A percentile compares a stretch with the other conserved stretches of the same genome.
Evolutionary conservation across 2,888 invertebrate genomes (phyloP).

Genomic region (Caenorhabditis macrosperma): DNA sequence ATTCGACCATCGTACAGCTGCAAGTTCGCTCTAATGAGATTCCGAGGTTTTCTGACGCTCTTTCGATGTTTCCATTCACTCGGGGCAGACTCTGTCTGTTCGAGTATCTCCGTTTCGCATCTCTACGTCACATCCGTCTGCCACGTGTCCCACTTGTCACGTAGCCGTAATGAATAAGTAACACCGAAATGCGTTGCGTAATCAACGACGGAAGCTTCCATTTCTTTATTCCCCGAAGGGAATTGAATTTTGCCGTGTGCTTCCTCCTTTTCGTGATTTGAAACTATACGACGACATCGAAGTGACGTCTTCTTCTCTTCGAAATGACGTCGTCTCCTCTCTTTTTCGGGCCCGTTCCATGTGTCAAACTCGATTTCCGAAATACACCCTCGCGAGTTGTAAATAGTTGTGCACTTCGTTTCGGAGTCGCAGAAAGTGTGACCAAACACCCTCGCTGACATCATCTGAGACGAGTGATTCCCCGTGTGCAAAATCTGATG

Average conservation of each 20-base stretch:
- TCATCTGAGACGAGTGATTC: background rate
- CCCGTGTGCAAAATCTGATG: slow-evolving; percentile 4
- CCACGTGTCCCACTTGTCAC: background rate
- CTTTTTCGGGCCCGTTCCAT: background rate
- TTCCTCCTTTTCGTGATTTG: slow-evolving; percentile 11
- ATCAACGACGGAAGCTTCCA: background rate
- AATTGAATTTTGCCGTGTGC: slow-evolving; percentile 19
- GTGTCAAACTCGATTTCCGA: slow-evolving; percentile 37
- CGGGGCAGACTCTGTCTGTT: too few relatives aligned
- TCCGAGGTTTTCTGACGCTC: too few relatives aligned
- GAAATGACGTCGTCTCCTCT: slow-evolving; percentile 26
- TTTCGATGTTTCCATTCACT: too few relatives aligned
- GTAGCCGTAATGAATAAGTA: slow-evolving; percentile 26
- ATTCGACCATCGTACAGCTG: too few relatives aligned
- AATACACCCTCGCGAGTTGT: slow-evolving; percentile 1
- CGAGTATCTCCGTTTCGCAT: background rate
- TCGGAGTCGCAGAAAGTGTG: background rate
- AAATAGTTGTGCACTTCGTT: slow-evolving; percentile 17
- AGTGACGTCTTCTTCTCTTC: slow-evolving; percentile 18
- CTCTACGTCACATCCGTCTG: background rate
- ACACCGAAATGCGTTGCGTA: slow-evolving; percentile 18
- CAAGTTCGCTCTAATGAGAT: too few relatives aligned
- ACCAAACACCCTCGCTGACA: slow-evolving; percentile 17
- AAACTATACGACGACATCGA: slow-evolving; percentile 20
- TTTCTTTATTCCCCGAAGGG: slow-evolving; percentile 12